A percentile compares a stretch with the other conserved stretches of the same genome.
Conservation (phyloP, 2,113 vertebrate genomes). For the Ardeotis arabs region DNA sequence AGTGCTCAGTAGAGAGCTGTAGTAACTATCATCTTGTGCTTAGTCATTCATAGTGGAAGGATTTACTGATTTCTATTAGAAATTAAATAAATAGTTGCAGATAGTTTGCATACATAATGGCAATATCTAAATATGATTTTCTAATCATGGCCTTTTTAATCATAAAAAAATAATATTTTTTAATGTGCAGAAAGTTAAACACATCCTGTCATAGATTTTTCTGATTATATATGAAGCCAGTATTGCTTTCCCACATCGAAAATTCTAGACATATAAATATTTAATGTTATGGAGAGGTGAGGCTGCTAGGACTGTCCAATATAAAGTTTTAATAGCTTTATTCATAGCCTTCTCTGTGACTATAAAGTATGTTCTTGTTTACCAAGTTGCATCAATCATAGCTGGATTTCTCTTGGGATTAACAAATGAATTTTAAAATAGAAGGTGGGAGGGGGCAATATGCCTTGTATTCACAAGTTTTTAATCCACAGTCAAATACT, state of each 20-base stretch:
- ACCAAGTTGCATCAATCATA: neutral
- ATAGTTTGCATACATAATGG: neutral
- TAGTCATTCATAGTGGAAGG: neutral
- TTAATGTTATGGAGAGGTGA: conserved; percentile 20
- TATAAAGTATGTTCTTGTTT: conserved; percentile 26
- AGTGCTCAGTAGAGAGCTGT: neutral
- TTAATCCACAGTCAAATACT: neutral
- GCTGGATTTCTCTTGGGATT: neutral
- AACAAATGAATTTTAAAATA: conserved; percentile 32
- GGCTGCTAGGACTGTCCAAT: neutral
- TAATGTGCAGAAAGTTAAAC: neutral
- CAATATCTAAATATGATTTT: neutral
- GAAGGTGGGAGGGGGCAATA: neutral
- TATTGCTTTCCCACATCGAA: conserved; percentile 25
- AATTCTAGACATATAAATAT: conserved; percentile 37
- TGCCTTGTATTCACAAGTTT: neutral
- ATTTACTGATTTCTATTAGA: neutral
- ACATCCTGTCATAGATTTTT: neutral
- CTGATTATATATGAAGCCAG: neutral
- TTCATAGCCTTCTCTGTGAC: neutral
- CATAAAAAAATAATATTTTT: neutral
- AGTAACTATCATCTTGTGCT: neutral
- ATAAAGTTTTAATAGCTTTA: conserved; percentile 33
- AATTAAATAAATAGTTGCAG: neutral
- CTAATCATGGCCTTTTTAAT: neutral